phyloP scores from a whole-genome alignment of 1,140 invertebrate genomes.

The Nephila pilipes region DNA sequence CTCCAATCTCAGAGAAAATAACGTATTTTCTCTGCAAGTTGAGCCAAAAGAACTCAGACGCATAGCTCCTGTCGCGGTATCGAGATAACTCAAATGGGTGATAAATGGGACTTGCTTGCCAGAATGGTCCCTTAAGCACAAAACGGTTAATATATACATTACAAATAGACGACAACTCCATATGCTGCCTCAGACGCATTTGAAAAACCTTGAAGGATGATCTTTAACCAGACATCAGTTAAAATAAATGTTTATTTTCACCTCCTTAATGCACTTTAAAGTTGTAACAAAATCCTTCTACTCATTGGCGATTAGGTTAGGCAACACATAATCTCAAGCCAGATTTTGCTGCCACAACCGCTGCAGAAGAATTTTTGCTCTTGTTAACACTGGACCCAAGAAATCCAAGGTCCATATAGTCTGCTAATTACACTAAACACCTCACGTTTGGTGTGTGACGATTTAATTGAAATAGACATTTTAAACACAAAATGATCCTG shows the following conservation, averaged over 20 bases:
- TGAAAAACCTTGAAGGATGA: not conserved
- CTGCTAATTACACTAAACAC: too few species aligned
- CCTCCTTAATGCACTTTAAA: not conserved
- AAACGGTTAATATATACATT: not conserved
- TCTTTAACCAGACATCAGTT: not conserved
- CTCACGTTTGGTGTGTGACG: too few species aligned
- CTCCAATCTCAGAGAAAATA: not conserved
- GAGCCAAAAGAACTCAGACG: not conserved
- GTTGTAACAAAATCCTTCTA: not conserved
- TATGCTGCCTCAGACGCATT: not conserved
- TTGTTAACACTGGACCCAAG: too few species aligned
- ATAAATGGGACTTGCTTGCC: not conserved
- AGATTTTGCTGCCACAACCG: too few species aligned
- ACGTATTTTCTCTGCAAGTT: not conserved
- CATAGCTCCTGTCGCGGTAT: not conserved
- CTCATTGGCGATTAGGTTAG: not conserved
- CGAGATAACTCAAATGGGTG: constrained; percentile 48
- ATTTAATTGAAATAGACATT: too few species aligned
- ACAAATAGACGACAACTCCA: not conserved
- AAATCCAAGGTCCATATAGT: too few species aligned
- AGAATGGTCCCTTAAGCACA: not conserved
- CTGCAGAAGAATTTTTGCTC: too few species aligned
- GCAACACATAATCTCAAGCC: too few species aligned
- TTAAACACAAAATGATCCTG: too few species aligned
- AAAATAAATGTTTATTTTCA: constrained; percentile 19